Evolutionary conservation across 2,888 invertebrate species (phyloP), one percentile per base, ranked within the genome.

Genomic region (Trichogramma evanescens): DNA sequence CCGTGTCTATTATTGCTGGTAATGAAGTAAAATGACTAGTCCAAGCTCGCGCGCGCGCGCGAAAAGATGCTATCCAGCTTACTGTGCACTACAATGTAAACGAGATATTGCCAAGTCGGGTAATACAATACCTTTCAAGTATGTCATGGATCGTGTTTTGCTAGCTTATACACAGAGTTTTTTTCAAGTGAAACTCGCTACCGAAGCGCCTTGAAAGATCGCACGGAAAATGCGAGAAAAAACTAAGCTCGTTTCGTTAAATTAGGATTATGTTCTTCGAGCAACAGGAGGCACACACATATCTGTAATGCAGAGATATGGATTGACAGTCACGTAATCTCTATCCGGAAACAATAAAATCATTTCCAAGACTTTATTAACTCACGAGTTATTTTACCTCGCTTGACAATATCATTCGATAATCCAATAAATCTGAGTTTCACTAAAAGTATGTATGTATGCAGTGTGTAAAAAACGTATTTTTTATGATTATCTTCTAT

Each of bases 101-200:
- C 48, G 48, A 46, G 13, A 51, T 43, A 43, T 41, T n/a, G 52
- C 54, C 10, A 50, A 50, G 58, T 52, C 62, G 49, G 54, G 63
- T 63, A 64, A 66, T 50, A 46, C 50, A 63, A 66, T 65, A 56
- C 56, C 43, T 58, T 43, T 46, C 64, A 67, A 68, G 64, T 66
- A 51, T 66, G 67, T 66, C 68, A 66, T 57, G 67, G 66, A 65
- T 66, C 66, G 56, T 60, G 55, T 65, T 63, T 61, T 65, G 65
- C 66, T 56, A 26, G 26, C 26, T 26, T 26, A 26, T 26, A 26
- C 26, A 26, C 26, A 26, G 63, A 65, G 66, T 63, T 61, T 66
- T 63, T 51, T 58, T 46, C 41, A 56, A 63, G 58, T 50, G 59
- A 62, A 65, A 62, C 63, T 57, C 53, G 46, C 26, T 38, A 48